These are phyloP conservation scores for Chrysotoxum bicinctum DNA, from an alignment of 2,888 invertebrate genomes.

Conservation along the genomic window DNA sequence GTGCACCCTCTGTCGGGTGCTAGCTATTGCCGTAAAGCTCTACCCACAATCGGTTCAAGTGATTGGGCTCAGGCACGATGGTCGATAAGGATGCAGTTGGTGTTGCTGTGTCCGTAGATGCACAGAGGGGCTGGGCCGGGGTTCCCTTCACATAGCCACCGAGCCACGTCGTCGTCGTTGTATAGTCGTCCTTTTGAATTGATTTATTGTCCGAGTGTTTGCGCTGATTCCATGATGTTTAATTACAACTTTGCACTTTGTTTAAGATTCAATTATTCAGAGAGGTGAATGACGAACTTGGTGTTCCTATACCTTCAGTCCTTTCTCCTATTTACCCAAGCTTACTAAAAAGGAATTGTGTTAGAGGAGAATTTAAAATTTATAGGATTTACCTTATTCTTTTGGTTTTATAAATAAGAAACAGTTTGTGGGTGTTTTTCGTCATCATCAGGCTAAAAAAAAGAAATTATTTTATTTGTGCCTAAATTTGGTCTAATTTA, in stretches of 20 bases:
- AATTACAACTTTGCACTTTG: conserved; percentile 73
- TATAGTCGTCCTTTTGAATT: conserved; percentile 58
- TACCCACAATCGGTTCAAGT: conserved; percentile 49
- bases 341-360: conserved; percentile 31
- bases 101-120: background rate
- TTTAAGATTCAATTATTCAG: conserved; percentile 72
- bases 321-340: background rate
- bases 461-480: background rate
- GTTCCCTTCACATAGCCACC: too few species aligned
- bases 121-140: background rate
- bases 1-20: conserved; percentile 30
- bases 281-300: conserved; percentile 55
- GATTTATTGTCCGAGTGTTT: conserved; percentile 72
- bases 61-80: conserved; percentile 37
- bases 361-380: conserved; percentile 7
- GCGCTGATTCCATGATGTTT: conserved; percentile 71
- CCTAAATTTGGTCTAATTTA: too few species aligned
- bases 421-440: background rate
- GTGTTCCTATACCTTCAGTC: background rate
- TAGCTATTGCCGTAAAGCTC: background rate
- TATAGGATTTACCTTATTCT: conserved; percentile 20
- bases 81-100: background rate
- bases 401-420: conserved; percentile 3
- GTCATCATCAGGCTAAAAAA: background rate
- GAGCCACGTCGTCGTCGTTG: background rate